Base-by-base conservation (phyloP, 2,113 vertebrate species). In the Tychaedon coryphoeus region DNA sequence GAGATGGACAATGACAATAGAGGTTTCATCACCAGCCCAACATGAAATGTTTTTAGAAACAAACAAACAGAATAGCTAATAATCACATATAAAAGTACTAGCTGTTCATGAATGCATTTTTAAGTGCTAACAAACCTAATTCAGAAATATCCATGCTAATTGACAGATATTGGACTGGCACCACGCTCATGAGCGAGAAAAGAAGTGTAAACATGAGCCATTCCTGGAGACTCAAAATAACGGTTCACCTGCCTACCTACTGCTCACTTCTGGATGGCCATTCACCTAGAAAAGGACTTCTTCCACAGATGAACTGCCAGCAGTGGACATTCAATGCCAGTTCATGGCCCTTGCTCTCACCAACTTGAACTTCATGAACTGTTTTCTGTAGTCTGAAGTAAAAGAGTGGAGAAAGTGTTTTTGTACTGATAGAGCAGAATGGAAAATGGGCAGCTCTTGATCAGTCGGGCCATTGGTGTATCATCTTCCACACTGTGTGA, bases 341-440 rank as follows among this genome's bases (percentile, higher is more conserved):
- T 57, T 62, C 56, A 34, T 62, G 36, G 29, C 50, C 53, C 50
- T 58, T 66, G 15, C 3, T 67, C 15, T 43, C 53, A 61, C 15
- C 22, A 70, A 66, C 48, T 53, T 47, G 40, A 70, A 57, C 33
- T 78, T 92, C 45, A 89, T 64, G 48, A 92, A 83, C 38, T 91
- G 61, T 56, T 90, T 93, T 34, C 71, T 86, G 28, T 14, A 95
- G 67, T 60, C 79, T 86, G 29, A 92, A 78, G 62, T 54, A 94
- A 97, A 78, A 28, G 94, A 88, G 38, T 43, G 56, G 34, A 60
- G 65, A 85, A 72, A 94, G 19, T 36, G 19, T 19, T 91, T 86
- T 93, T 19, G 58, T 79, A 90, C 34, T 29, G 36, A 78, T 3
- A 16, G 29, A 86, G 45, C 29, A 90, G 82, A 92, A 92, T 13